Evolutionary conservation across 2,113 vertebrate genomes (phyloP), one percentile per base, ranked within the genome.

Genomic region (Passer domesticus): DNA sequence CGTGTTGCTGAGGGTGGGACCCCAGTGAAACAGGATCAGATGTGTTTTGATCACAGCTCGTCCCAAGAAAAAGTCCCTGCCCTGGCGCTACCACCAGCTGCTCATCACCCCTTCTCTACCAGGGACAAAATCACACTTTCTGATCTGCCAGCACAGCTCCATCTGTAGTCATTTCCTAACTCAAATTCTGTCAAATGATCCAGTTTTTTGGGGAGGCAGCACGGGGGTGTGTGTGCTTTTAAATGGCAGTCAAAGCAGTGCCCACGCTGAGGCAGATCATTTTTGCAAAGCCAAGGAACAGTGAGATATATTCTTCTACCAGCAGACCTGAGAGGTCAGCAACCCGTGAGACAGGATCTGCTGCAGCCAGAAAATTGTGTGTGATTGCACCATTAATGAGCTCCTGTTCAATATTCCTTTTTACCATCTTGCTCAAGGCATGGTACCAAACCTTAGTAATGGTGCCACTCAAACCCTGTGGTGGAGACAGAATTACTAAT

Each of bases 361-460:
- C 83, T 90, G 60, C 80, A 89, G 91, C 73, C 86, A 93, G 90
- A 93, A 93, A 79, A 87, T 16, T 70, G 80, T 63, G 80, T 89
- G 76, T 91, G 87, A 64, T 55, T 60, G 55, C 68, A 53, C 85
- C 85, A 44, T 90, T 95, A 96, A 94, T 41, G 87, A 95, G 82
- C 78, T 90, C 59, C 75, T 63, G 85, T 77, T 92, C 96, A 86
- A 93, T 94, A 92, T 81, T 89, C 55, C 88, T 89, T 93, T 83
- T 83, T 75, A 53, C 85, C 60, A 15, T 78, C 92, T 83, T 93
- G 90, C 85, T 96, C 64, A 81, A 95, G 89, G 94, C 78, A 63
- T 55, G 33, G 28, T 35, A 94, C 85, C 75, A 92, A 88, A 93
- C 39, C 76, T 88, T 60, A 60, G 60, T 86, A 91, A 86, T 67